Evolutionary conservation across 2,888 invertebrate genomes (phyloP).

Genomic region (Meliscaeva auricollis): DNA sequence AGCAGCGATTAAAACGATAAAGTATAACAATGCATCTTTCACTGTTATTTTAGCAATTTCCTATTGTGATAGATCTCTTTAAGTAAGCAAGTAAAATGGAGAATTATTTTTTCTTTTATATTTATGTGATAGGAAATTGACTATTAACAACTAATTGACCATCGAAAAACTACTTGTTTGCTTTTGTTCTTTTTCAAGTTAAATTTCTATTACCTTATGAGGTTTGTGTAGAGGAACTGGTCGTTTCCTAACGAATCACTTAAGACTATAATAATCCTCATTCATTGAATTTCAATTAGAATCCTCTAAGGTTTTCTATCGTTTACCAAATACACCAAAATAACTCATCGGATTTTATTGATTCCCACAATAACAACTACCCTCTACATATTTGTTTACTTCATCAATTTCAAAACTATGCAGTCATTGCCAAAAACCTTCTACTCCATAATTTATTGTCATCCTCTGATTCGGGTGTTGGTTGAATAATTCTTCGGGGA

Average conservation of each 20-base stretch:
- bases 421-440: conserved; percentile 30
- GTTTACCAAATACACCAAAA: conserved; percentile 7
- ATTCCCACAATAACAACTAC: background rate
- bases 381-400: conserved; percentile 30
- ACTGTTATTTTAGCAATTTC: too few relatives aligned
- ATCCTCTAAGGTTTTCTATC: conserved; percentile 14
- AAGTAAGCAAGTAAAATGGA: too few relatives aligned
- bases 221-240: too few relatives aligned
- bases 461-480: conserved; percentile 45
- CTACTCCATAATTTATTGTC: conserved; percentile 64
- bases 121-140: too few relatives aligned
- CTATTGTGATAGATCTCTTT: too few relatives aligned
- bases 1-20: too few relatives aligned
- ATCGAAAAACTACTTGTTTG: too few relatives aligned
- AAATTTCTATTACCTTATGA: too few relatives aligned
- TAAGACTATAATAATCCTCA: background rate
- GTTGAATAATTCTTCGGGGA: conserved; percentile 40
- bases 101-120: too few relatives aligned
- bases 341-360: conserved; percentile 3
- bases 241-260: background rate
- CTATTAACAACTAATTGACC: too few relatives aligned
- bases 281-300: conserved; percentile 1
- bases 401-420: conserved; percentile 24
- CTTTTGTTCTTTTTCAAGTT: too few relatives aligned
- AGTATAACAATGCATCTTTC: too few relatives aligned